phyloP scores from a whole-genome alignment of 1,140 invertebrate species.

The Aplysia californica region DNA sequence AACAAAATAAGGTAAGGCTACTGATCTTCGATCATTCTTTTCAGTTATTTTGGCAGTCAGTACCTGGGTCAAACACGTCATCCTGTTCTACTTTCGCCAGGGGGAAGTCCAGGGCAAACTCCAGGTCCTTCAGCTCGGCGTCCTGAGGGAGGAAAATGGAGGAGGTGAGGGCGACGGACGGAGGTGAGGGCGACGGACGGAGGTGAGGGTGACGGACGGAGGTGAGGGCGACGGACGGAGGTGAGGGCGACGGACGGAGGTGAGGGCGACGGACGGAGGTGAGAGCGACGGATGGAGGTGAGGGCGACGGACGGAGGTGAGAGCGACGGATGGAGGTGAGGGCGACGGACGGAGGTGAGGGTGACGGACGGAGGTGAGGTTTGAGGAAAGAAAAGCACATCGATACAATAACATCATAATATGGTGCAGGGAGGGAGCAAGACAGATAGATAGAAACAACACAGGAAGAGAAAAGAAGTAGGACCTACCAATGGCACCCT shows the following conservation, averaged over 20 bases:
- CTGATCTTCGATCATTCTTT: too few species aligned
- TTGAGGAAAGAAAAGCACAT: too few species aligned
- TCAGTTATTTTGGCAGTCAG: too few species aligned
- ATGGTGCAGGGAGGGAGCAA: too few species aligned
- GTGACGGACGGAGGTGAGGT: too few species aligned
- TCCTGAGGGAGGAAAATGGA: constrained; percentile 3
- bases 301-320: not conserved
- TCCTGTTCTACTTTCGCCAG: not conserved
- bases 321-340: too few species aligned
- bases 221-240: not conserved
- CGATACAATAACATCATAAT: too few species aligned
- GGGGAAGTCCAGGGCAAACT: constrained; percentile 7
- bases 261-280: not conserved
- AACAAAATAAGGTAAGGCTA: too few species aligned
- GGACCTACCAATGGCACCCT: too few species aligned
- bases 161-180: not conserved
- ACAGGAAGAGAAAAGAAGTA: too few species aligned
- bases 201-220: not conserved
- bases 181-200: not conserved
- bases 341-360: too few species aligned
- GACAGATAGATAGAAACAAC: too few species aligned
- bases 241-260: not conserved
- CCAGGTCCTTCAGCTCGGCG: constrained; percentile 3
- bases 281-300: not conserved
- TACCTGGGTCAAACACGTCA: constrained; percentile 25